These are phyloP conservation scores for Nemurella pictetii DNA, from an alignment of 2,888 invertebrate genomes.

Conservation along the genomic window DNA sequence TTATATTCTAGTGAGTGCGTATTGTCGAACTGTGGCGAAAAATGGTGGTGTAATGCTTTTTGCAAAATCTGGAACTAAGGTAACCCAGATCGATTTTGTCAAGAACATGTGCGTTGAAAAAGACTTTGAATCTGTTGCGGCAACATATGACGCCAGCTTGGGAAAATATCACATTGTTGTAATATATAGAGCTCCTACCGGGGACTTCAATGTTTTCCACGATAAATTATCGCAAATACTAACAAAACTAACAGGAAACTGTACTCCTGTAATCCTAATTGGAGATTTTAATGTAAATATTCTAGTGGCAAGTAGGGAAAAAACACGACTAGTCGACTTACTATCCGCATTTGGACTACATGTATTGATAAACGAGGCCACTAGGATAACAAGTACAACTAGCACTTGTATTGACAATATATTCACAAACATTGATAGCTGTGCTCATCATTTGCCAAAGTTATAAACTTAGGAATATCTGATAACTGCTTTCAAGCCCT, in stretches of 20 bases:
- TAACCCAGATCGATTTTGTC: neutral
- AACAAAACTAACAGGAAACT: neutral
- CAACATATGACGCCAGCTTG: neutral
- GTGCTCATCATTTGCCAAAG: neutral
- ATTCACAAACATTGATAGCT: neutral
- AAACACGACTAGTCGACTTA: neutral
- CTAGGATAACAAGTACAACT: neutral
- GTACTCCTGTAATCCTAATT: neutral
- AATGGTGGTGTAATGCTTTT: neutral
- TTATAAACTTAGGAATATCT: neutral
- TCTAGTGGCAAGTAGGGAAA: neutral
- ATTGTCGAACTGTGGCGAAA: neutral
- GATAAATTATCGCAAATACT: neutral
- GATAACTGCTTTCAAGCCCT: neutral
- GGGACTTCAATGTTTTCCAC: neutral
- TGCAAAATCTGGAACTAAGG: neutral
- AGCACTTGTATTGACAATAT: neutral
- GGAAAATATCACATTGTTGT: neutral
- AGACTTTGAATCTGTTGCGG: neutral
- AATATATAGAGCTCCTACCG: neutral
- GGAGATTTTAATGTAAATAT: neutral
- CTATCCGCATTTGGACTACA: neutral
- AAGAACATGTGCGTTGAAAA: neutral
- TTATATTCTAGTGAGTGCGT: neutral
- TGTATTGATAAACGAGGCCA: neutral